These are phyloP conservation scores for Eudemis profundana DNA, from an alignment of 2,888 invertebrate genomes.

Conservation along the genomic window DNA sequence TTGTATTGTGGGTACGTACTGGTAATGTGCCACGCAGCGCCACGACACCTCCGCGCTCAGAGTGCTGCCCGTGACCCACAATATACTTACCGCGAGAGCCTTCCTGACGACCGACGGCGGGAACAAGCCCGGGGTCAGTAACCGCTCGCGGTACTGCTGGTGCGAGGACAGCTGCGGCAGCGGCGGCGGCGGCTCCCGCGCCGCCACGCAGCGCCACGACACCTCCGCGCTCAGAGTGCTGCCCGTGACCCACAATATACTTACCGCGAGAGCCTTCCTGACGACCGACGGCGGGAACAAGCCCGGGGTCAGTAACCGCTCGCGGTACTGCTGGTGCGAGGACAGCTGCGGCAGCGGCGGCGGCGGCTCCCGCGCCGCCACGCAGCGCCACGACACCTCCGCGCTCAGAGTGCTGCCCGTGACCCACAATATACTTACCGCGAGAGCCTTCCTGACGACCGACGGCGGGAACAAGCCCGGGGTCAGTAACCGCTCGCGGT, in stretches of 20 bases:
- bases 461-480: conserved; percentile 93
- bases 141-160: conserved; percentile 74
- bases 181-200: conserved; percentile 87
- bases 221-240: conserved; percentile 65
- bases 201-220: conserved; percentile 87
- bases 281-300: conserved; percentile 91
- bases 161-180: conserved; percentile 75
- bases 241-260: conserved; percentile 50
- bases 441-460: conserved; percentile 94
- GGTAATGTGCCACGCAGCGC: conserved; percentile 88
- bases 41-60: conserved; percentile 73
- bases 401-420: conserved; percentile 67
- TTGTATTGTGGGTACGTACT: too few relatives aligned
- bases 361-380: conserved; percentile 88
- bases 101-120: conserved; percentile 93
- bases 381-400: conserved; percentile 83
- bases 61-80: conserved; percentile 59
- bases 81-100: conserved; percentile 88
- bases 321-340: conserved; percentile 74
- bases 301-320: conserved; percentile 91
- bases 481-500: conserved; percentile 88
- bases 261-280: not conserved
- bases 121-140: conserved; percentile 95
- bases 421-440: conserved; percentile 74
- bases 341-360: conserved; percentile 80